Base-by-base conservation (phyloP, 2,113 vertebrate species). In the Hemiscyllium ocellatum region DNA sequence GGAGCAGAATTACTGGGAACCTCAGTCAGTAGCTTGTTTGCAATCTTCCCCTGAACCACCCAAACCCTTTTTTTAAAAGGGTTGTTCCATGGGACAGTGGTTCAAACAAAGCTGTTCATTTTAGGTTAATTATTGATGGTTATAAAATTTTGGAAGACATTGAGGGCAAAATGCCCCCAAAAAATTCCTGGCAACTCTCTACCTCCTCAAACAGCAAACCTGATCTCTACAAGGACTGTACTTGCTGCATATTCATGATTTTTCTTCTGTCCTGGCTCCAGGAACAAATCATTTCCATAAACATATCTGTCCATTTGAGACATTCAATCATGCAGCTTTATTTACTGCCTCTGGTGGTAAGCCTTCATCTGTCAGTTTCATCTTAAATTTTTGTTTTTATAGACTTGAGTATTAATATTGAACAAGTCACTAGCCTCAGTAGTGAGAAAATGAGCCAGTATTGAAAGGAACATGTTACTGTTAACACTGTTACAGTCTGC, bases 331-430 rank as follows among this genome's bases (percentile, higher is more conserved):
- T 66, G n/a, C 66, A 37, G 29, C 61, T 93, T 93, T 65, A 65
- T 93, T 66, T 91, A n/a, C 15, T 66, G 89, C 56, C 33, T 66
- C 61, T 93, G 61, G 19, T 37, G n/a, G 33, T n/a, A 66, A 20
- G 5, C 61, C n/a, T 65, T 93, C 61, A 20, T 19, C 17, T 93
- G 61, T 93, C 89, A 12, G 89, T 17, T 61, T 65, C 87, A 65
- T 61, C 86, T 37, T 80, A 22, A 37, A 22, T 93, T 87, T 93
- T 66, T 61, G 66, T 91, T 66, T 33, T 19, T 37, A 66, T 66
- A n/a, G 37, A 93, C 37, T 91, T 93, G 66, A 93, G 87, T 65
- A 90, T 90, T 90, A 90, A 93, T 93, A 93, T 93, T 93, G 37
- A 68, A 93, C 89, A 93, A 61, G 56, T 56, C 33, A 93, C 61